Percentiles rank a stretch among this genome's conserved stretches.
Evolutionary conservation across 2,113 vertebrate species (phyloP).

Genomic region (Perca schrenkii): DNA sequence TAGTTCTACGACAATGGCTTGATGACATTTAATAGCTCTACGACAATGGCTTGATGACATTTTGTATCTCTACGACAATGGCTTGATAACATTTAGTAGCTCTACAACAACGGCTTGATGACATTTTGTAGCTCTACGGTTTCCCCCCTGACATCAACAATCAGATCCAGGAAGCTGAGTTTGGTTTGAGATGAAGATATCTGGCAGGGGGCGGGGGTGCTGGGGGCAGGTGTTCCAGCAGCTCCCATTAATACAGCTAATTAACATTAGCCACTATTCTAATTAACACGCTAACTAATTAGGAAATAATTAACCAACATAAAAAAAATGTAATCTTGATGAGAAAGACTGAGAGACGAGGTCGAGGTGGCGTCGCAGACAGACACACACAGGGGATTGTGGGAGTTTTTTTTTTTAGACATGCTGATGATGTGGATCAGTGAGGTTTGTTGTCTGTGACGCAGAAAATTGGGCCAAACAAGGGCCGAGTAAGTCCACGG

Average conservation of each 20-base stretch:
- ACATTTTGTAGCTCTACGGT: neutral
- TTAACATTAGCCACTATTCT: constrained; percentile 71
- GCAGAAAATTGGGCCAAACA: neutral
- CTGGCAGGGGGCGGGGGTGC: constrained; percentile 21
- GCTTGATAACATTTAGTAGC: too few species aligned
- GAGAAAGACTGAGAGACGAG: constrained; percentile 36
- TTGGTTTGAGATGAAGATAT: constrained; percentile 49
- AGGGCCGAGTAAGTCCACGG: neutral
- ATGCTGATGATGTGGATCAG: neutral
- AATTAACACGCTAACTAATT: constrained; percentile 75
- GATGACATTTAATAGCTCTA: too few species aligned
- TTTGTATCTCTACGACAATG: too few species aligned
- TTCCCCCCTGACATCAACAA: neutral
- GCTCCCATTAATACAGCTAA: constrained; percentile 72
- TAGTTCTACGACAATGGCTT: too few species aligned
- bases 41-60: too few species aligned
- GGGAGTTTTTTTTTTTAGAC: neutral
- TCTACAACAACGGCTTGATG: too few species aligned
- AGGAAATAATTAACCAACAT: constrained; percentile 70
- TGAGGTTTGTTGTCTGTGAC: neutral
- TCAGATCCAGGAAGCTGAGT: neutral
- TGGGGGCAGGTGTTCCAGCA: constrained; percentile 70
- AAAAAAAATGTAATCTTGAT: constrained; percentile 49
- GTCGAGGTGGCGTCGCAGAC: neutral
- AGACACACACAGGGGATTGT: constrained; percentile 3